Evolutionary conservation across 2,113 vertebrate species (phyloP), one percentile per base, ranked within the genome.

Genomic region (Phyllopteryx taeniolatus): DNA sequence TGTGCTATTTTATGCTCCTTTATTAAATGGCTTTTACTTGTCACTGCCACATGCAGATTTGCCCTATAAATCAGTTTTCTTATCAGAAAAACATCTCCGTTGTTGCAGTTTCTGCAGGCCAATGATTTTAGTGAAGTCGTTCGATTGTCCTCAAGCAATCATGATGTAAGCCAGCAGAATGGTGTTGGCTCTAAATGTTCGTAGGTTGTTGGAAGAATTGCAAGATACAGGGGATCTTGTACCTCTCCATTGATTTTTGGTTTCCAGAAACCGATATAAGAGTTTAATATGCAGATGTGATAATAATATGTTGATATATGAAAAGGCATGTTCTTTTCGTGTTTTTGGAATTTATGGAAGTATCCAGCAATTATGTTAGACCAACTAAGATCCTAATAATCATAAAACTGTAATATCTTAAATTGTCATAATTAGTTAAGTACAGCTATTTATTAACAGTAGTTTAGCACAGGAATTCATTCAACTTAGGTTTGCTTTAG

Each of bases 1-100:
- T 43, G 64, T 33, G 35, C 74, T 73, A 35, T 47, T 61, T 76
- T 72, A 13, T 75, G 1, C 68, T 72, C 44, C 11, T 33, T 61
- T 27, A 61, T 35, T 61, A n/a, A 43, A 20, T 2, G 1, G 2
- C 3, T n/a, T 20, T 44, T 65, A 44, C 10, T 39, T 39, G 20
- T 60, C 27, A 4, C 15, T 27, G 57, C 15, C 19, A 4, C 19
- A 59, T 27, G 1, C n/a, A n/a, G 3, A 27, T 33, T 22, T 11
- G 5, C 57, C 57, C n/a, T 60, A 2, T 60, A 60, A 33, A 31
- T 33, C 31, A 8, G 57, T 39, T 39, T 39, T 6, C 35, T 39
- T 39, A 27, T 1, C 27, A 39, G 35, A 39, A 39, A 39, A 39
- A 39, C 35, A 39, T 39, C 35, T 5, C 2, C 5, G 35, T 2